Base-by-base conservation (phyloP, 2,113 vertebrate species). In the Anguilla japonica region DNA sequence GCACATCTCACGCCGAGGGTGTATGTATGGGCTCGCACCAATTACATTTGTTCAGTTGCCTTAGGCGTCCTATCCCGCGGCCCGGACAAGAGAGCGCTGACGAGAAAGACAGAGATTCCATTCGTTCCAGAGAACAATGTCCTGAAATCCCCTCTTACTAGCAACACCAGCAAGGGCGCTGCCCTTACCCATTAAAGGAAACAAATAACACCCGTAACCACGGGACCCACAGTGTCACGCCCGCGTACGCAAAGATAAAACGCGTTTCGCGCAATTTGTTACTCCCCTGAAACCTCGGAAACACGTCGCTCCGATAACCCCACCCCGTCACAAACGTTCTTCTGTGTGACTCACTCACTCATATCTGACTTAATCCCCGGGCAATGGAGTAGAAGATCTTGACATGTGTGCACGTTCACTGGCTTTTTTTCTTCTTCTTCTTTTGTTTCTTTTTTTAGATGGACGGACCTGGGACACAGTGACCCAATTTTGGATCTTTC, bases 401-500 rank as follows among this genome's bases (percentile, higher is more conserved):
- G 87, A 5, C 89, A 85, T 57, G 16, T 57, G 22, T 89, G 79
- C 79, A 14, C 63, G 82, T 34, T 18, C 16, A 26, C 16, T 80
- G 18, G 15, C 18, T 46, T 81, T 43, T 41, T 79, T 39, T 79
- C 18, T 81, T 81, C 18, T 16, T 39, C 86, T 89, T 89, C 85
- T 82, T 86, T 88, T 83, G 71, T 87, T 85, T 84, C 88, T 84
- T 90, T 80, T 90, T 71, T 85, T 75, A 87, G 79, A 88, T 85
- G 83, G 79, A 41, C 78, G 90, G 86, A 91, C 89, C 89, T 89
- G 89, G 94, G 94, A 94, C 92, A 93, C 89, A 92, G 90, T 95
- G 92, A 94, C 93, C 94, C 91, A 94, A 87, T 93, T 94, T 90
- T 87, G 91, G 89, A 92, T 94, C 92, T 93, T 93, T 91, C 91